These are phyloP conservation scores for Leucosticte australis DNA, from an alignment of 2,113 vertebrate species.

Conservation along the genomic window DNA sequence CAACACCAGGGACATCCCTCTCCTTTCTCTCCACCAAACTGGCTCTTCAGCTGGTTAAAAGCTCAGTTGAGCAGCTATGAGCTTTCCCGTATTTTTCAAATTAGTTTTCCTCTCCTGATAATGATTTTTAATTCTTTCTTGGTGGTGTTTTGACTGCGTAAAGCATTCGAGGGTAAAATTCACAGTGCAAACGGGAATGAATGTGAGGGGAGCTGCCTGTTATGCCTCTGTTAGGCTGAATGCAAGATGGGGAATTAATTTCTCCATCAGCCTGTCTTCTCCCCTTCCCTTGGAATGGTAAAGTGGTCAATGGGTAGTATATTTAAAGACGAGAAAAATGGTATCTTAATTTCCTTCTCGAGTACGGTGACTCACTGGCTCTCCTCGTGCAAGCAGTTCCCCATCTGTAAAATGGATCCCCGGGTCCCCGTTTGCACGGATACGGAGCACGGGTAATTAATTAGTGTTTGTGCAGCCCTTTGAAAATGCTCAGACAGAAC, in stretches of 20 bases:
- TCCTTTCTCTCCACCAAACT: not conserved
- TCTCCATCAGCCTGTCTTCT: not conserved
- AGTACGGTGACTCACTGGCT: accelerated
- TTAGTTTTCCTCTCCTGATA: not conserved
- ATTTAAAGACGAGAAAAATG: not conserved
- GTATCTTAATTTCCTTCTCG: not conserved
- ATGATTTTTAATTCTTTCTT: slow-evolving; percentile 5
- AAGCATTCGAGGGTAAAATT: not conserved
- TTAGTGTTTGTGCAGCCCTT: slow-evolving; percentile 5
- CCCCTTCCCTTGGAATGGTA: not conserved
- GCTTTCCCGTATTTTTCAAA: not conserved
- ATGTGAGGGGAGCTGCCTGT: not conserved
- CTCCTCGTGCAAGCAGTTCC: not conserved
- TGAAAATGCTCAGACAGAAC: slow-evolving; percentile 36
- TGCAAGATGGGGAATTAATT: not conserved
- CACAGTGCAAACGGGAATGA: not conserved
- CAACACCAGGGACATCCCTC: not conserved
- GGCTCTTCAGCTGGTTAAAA: not conserved
- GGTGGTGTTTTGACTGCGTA: not conserved
- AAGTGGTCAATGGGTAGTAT: not conserved
- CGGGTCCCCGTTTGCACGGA: not conserved
- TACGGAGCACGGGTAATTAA: slow-evolving; percentile 2
- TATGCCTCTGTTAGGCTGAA: not conserved
- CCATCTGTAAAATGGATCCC: slow-evolving; percentile 30
- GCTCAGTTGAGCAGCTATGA: not conserved